Base-by-base conservation (phyloP, 1,140 invertebrate genomes). In the Drosophila jambulina region DNA sequence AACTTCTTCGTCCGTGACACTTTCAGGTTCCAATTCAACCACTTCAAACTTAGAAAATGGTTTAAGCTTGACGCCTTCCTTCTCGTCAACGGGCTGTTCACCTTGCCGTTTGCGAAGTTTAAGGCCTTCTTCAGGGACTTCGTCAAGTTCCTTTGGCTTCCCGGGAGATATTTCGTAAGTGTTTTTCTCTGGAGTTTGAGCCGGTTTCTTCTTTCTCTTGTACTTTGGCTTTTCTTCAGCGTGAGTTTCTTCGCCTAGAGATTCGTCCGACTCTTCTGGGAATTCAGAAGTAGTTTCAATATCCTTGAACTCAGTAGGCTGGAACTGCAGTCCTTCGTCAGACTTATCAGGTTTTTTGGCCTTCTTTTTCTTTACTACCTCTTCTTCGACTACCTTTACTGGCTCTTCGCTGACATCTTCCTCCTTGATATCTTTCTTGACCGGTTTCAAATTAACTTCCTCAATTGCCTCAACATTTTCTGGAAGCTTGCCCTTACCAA, bases 381-480 rank as follows among this genome's bases (percentile, higher is more conserved):
- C 80, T 63, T 43, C 80, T 68, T 85, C 93, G 61, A 23, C 51
- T 88, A 76, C 17, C 43, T 63, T 72, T 91, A 85, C 48, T 25
- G 91, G 48, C 79, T 78, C 67, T 90, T 93, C 72, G 72, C 67
- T 21, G 62, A 78, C 49, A 0, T 92, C 65, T 43, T 93, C 76
- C 71, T 93, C 92, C 9, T 85, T 42, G 9, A n/a, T 75, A 49
- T 86, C 72, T 48, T 72, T 25, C 29, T 88, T 91, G 19, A 93
- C 40, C n/a, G 91, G 90, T 46, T 82, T 95, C 3, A 95, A 77
- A 38, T 71, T 92, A 25, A 95, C 93, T 71, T 94, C 82, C 82
- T 95, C 95, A 70, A 94, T 54, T 2, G 40, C 25, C 15, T 91
- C 77, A 19, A 45, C 68, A 54, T 71, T 74, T 69, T 85, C 53